Evolutionary conservation across 64 coral and sea anemone species (phyloP), one percentile per base, ranked within the genome.

Genomic region (Porites australiensis): DNA sequence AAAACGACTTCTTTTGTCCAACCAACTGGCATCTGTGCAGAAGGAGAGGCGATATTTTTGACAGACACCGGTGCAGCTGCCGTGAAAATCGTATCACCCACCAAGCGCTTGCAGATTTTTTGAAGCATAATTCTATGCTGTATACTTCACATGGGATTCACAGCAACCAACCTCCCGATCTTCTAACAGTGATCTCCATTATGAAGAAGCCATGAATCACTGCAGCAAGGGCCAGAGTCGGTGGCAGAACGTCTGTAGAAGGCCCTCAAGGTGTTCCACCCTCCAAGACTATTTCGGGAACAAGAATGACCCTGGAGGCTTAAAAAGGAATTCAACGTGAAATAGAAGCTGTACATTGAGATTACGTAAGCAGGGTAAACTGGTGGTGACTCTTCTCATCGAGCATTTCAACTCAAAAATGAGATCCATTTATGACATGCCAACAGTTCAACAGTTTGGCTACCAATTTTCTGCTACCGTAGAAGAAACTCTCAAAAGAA

Each of bases 1-100:
- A 74, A 52, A 74, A 88, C 69, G 10, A 18, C 86, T 88, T 88
- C 70, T 19, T 88, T 88, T 88, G 69, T 75, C 55, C 50, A 88
- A 74, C 69, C 67, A 88, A 88, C 69, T 74, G 86, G 70, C 46
- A 88, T 88, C 49, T 88, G 86, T 73, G 50, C 49, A n/a, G 48
- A 88, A 74, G 68, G 70, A 72, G 69, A 74, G 67, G 53, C 67
- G 12, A 53, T 87, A 87, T 74, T 87, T 50, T 15, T 74, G 18
- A 87, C 85, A 87, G 85, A 72, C 84, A 87, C 65, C 3, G 70
- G 86, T 52, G 86, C 65, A 54, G 71, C 45, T 43, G 86, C 53
- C 16, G 19, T 76, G 57, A 77, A 88, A 46, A 60, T 88, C 0
- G 63, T 88, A 75, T 37, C 71, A 15, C 86, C 44, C 48, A 76